These are phyloP conservation scores for Ormia ochracea DNA, from an alignment of 2,888 invertebrate genomes.

Conservation along the genomic window DNA sequence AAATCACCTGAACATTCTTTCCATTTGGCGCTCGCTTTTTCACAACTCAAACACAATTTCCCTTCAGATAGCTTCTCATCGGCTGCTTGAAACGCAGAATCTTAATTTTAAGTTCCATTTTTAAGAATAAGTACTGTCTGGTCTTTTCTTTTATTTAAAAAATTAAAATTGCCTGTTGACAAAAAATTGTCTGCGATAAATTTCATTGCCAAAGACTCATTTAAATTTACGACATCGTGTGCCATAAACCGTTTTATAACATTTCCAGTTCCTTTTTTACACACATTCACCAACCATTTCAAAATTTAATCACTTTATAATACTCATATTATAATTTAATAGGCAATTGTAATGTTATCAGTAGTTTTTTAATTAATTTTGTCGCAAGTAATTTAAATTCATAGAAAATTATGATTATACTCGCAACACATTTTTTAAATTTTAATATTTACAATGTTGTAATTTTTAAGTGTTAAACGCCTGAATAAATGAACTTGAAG, in stretches of 20 bases:
- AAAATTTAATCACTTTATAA: not conserved
- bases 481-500: too few species aligned
- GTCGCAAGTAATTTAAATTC: too few species aligned
- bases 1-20: not conserved
- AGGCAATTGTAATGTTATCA: too few species aligned
- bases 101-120: not conserved
- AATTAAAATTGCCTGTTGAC: conserved; percentile 20
- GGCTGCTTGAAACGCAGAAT: not conserved
- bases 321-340: too few species aligned
- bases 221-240: not conserved
- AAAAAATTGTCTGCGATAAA: conserved; percentile 36
- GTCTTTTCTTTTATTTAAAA: conserved; percentile 2
- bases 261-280: not conserved
- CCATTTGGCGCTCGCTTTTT: not conserved
- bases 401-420: too few species aligned
- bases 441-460: too few species aligned
- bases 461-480: too few species aligned
- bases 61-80: not conserved
- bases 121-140: conserved; percentile 9
- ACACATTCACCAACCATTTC: not conserved
- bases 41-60: not conserved
- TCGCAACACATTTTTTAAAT: too few species aligned
- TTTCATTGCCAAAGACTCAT: conserved; percentile 23
- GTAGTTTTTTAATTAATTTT: too few species aligned
- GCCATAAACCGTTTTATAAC: not conserved